Conservation (phyloP, 2,888 invertebrate species). For the Gisinianus flammeolus region DNA sequence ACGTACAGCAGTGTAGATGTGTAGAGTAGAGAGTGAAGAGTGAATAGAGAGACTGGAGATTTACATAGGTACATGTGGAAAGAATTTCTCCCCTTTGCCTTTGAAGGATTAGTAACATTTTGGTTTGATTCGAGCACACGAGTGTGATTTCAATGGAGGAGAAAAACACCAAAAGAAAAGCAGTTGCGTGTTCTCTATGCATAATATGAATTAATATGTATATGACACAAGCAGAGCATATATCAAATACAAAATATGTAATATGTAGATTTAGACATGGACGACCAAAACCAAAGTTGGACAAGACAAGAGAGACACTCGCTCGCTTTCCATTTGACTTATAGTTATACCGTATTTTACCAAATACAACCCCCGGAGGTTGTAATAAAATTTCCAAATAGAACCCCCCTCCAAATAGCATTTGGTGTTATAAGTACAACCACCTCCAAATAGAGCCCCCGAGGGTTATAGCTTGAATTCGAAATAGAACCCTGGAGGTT, state of each 20-base stretch:
- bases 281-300: background rate
- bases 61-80: background rate
- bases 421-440: too few relatives aligned
- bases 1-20: too few relatives aligned
- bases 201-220: background rate
- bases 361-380: too few relatives aligned
- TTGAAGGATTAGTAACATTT: background rate
- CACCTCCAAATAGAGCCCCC: too few relatives aligned
- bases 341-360: too few relatives aligned
- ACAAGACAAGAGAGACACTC: background rate
- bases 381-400: too few relatives aligned
- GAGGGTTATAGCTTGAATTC: too few relatives aligned
- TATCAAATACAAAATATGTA: background rate
- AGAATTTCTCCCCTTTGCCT: background rate
- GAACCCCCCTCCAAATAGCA: too few relatives aligned
- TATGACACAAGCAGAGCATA: background rate
- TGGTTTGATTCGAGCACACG: background rate
- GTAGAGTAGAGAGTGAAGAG: too few relatives aligned
- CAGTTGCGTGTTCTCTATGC: too few relatives aligned
- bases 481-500: background rate
- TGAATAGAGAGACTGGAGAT: background rate
- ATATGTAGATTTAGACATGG: background rate
- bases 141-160: background rate
- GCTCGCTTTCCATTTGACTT: too few relatives aligned
- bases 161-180: background rate